These are phyloP conservation scores for Cetoscarus ocellatus DNA, from an alignment of 2,797 vertebrate genomes.

Conservation along the genomic window DNA sequence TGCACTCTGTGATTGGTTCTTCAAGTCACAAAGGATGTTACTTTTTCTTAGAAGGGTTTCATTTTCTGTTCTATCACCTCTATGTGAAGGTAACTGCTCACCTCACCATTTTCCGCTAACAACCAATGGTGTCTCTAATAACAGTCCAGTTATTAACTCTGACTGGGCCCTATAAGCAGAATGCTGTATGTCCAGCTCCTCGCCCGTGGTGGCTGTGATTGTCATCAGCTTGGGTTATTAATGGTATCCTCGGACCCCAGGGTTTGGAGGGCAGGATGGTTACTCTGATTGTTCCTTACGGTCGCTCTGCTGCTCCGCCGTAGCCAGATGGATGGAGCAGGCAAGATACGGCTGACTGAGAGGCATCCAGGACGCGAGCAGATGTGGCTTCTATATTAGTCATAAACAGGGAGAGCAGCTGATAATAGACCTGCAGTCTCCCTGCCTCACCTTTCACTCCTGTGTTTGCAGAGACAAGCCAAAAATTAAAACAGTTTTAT, in stretches of 20 bases:
- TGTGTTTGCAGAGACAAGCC: conserved; percentile 45
- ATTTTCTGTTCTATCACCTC: conserved; percentile 57
- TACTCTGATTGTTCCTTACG: conserved; percentile 45
- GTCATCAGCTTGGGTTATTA: conserved; percentile 34
- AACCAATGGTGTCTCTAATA: conserved; percentile 38
- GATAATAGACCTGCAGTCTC: conserved; percentile 60
- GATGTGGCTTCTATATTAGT: conserved; percentile 75
- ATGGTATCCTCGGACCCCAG: conserved; percentile 40
- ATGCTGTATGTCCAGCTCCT: conserved; percentile 23
- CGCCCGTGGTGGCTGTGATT: conserved; percentile 42
- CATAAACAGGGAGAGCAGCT: conserved; percentile 60
- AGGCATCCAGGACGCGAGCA: conserved; percentile 64
- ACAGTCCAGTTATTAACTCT: conserved; percentile 34
- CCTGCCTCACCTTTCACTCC: conserved; percentile 29
- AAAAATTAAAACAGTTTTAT: conserved; percentile 73
- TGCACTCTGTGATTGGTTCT: conserved; percentile 61
- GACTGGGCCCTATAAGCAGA: conserved; percentile 20
- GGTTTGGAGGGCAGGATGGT: conserved; percentile 45
- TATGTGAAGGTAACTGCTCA: conserved; percentile 40
- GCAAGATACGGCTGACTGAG: conserved; percentile 49
- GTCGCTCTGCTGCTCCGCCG: conserved; percentile 47
- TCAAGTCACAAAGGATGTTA: conserved; percentile 43
- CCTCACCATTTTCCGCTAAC: conserved; percentile 51
- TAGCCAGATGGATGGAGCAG: conserved; percentile 63
- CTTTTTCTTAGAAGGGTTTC: conserved; percentile 44